These are phyloP conservation scores for Halictus quadricinctus DNA, from an alignment of 2,888 invertebrate species.

Conservation along the genomic window DNA sequence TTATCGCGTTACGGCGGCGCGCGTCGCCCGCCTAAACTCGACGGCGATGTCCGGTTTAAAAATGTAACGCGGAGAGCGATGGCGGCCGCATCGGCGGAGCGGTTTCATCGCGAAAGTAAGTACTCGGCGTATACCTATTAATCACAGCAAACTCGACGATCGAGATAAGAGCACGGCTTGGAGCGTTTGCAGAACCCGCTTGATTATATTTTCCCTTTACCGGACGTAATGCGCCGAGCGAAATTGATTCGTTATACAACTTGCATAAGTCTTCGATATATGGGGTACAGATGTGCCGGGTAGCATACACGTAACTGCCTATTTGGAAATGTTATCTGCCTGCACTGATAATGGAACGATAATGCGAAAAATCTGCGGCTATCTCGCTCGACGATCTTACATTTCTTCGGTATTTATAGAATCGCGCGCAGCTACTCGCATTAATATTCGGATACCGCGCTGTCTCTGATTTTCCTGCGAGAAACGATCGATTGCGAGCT, in stretches of 20 bases:
- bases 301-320: constrained; percentile 24
- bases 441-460: not conserved
- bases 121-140: constrained; percentile 12
- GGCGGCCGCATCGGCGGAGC: not conserved
- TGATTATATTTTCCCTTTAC: constrained; percentile 28
- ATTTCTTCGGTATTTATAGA: not conserved
- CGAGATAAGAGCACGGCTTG: constrained; percentile 22
- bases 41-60: not conserved
- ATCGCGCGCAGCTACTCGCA: not conserved
- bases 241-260: constrained; percentile 36
- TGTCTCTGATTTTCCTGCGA: not conserved
- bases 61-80: not conserved
- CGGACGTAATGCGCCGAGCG: not conserved
- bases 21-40: not conserved
- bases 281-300: constrained; percentile 33
- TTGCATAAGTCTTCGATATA: constrained; percentile 45
- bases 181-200: constrained; percentile 23
- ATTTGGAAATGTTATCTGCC: constrained; percentile 51
- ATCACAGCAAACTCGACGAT: constrained; percentile 6
- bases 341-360: constrained; percentile 53
- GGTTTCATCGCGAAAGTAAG: constrained; percentile 18
- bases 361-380: constrained; percentile 32
- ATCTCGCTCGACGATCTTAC: not conserved
- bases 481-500: not conserved
- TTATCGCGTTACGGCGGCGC: constrained; percentile 6